These are phyloP conservation scores for Distichodus sexfasciatus DNA, from an alignment of 2,797 vertebrate species.

Conservation along the genomic window DNA sequence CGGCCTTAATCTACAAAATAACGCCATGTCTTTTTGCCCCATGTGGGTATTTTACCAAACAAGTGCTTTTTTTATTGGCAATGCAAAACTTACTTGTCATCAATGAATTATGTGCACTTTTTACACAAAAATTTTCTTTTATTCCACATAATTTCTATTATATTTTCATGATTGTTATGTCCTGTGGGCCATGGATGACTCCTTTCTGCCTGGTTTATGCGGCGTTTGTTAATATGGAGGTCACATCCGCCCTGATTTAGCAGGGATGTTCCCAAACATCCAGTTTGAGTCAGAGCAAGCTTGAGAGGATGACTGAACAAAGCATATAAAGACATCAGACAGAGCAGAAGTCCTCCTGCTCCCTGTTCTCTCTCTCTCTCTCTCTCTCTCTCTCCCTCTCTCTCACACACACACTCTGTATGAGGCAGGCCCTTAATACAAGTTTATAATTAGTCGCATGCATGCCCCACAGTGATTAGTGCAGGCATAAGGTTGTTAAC, in stretches of 20 bases:
- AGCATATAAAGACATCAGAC: conserved; percentile 46
- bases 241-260: neutral
- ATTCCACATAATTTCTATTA: neutral
- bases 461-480: conserved; percentile 57
- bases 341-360: conserved; percentile 31
- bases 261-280: conserved; percentile 21
- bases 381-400: neutral
- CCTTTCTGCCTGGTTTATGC: neutral
- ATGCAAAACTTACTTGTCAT: too few relatives aligned
- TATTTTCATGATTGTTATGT: neutral
- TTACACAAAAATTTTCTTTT: too few relatives aligned
- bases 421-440: conserved; percentile 49
- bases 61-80: too few relatives aligned
- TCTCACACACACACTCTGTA: conserved; percentile 34
- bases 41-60: too few relatives aligned
- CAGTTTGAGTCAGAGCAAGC: conserved; percentile 21
- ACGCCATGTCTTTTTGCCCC: neutral
- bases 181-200: neutral
- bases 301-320: conserved; percentile 34
- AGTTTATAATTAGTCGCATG: conserved; percentile 59
- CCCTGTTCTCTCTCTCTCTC: conserved; percentile 20
- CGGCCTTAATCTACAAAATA: neutral
- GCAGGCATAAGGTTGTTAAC: conserved; percentile 59
- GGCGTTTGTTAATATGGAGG: neutral
- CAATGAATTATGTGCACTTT: too few relatives aligned